Percentiles rank a stretch among this genome's conserved stretches.
phyloP scores from a whole-genome alignment of 35 echinoderm and acorn worm species.

The Hemicentrotus pulcherrimus region DNA sequence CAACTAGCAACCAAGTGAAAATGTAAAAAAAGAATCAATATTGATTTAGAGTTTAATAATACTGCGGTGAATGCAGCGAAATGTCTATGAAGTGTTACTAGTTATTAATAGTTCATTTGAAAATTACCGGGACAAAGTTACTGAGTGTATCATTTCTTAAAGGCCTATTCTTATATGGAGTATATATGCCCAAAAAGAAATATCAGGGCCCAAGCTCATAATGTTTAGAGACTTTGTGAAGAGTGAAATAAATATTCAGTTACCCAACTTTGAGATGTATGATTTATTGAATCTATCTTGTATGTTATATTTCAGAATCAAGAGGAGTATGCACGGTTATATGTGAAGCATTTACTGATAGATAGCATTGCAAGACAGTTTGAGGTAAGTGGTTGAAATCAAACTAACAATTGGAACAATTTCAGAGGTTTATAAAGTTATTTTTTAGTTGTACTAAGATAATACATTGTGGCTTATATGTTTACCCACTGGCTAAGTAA shows the following conservation, averaged over 20 bases:
- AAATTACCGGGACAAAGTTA: too few relatives aligned
- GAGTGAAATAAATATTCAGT: background rate
- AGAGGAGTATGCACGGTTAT: conserved; percentile 75
- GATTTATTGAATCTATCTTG: background rate
- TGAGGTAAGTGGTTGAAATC: conserved; percentile 46
- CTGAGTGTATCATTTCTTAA: background rate
- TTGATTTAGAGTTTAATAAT: too few relatives aligned
- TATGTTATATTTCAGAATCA: conserved; percentile 68
- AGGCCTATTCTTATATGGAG: background rate
- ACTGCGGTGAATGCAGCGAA: too few relatives aligned
- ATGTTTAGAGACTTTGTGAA: background rate
- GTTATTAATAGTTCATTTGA: too few relatives aligned
- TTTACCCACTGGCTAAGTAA: background rate
- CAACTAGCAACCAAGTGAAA: background rate
- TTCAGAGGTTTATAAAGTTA: background rate
- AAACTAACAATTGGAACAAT: background rate
- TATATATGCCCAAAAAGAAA: background rate
- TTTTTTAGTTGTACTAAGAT: background rate
- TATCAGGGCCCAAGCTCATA: background rate
- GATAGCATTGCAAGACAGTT: conserved; percentile 85
- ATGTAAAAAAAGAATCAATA: background rate
- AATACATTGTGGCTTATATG: background rate
- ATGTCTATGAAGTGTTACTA: too few relatives aligned
- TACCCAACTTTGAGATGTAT: background rate
- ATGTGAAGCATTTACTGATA: conserved; percentile 77